Conservation (phyloP, 2,113 vertebrate genomes). For the Cyphomyrus plagiostoma region DNA sequence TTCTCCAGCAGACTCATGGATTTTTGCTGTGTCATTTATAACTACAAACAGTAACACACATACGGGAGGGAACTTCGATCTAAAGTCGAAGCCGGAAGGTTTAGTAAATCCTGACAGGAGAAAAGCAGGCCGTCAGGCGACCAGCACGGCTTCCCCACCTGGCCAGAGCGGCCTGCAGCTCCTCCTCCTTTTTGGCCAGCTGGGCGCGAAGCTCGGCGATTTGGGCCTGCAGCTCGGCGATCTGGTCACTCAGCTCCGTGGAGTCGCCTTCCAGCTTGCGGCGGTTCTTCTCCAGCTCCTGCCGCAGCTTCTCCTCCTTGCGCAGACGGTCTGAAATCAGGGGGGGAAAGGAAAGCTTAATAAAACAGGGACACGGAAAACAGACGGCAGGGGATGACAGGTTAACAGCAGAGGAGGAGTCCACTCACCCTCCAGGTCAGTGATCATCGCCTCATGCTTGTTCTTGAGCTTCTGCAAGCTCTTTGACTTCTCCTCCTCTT, state of each 20-base stretch:
- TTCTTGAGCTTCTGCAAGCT: constrained; percentile 94
- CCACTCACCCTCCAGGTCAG: constrained; percentile 81
- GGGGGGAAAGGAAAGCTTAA: not conserved
- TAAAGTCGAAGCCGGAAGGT: not conserved
- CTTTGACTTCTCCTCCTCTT: constrained; percentile 97
- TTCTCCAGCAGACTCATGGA: not conserved
- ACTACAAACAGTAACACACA: not conserved
- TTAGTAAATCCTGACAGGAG: not conserved
- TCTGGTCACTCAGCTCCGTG: constrained; percentile 81
- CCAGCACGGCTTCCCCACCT: constrained; percentile 56
- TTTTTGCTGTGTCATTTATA: not conserved
- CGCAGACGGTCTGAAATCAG: constrained; percentile 73
- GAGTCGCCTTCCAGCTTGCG: constrained; percentile 92
- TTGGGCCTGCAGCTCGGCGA: constrained; percentile 90
- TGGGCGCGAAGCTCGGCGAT: constrained; percentile 88
- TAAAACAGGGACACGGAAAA: not conserved
- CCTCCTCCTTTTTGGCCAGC: constrained; percentile 93
- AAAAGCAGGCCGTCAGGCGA: not conserved
- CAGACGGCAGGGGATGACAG: not conserved
- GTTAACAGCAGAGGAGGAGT: not conserved
- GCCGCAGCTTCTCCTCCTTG: constrained; percentile 84
- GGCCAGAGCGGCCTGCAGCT: constrained; percentile 80
- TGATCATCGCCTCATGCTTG: constrained; percentile 96
- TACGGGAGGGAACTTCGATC: not conserved
- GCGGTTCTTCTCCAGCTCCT: constrained; percentile 91